These are phyloP conservation scores for Anniella stebbinsi DNA, from an alignment of 2,797 vertebrate genomes.

Conservation along the genomic window DNA sequence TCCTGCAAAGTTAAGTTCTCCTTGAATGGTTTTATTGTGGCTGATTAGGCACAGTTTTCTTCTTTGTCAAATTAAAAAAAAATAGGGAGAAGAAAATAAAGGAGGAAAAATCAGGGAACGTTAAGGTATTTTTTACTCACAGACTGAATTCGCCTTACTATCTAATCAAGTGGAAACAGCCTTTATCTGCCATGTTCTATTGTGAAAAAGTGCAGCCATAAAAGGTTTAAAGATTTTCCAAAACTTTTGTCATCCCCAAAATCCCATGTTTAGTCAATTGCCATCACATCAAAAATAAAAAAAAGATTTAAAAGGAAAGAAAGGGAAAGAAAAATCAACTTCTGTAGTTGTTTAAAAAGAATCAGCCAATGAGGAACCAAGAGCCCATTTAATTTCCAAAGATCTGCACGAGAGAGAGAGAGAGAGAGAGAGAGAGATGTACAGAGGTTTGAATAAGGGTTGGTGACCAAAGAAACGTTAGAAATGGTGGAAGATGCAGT, in stretches of 20 bases:
- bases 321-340: constrained; percentile 78
- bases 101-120: constrained; percentile 81
- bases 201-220: constrained; percentile 79
- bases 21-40: constrained; percentile 92
- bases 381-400: constrained; percentile 90
- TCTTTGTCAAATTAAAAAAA: constrained; percentile 67
- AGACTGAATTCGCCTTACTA: constrained; percentile 88
- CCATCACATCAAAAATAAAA: constrained; percentile 86
- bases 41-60: constrained; percentile 88
- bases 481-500: constrained; percentile 99
- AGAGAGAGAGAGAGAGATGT: constrained; percentile 55
- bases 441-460: constrained; percentile 87
- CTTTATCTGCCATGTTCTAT: constrained; percentile 86
- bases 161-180: constrained; percentile 90
- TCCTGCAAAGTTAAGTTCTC: constrained; percentile 86
- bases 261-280: constrained; percentile 86
- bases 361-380: constrained; percentile 83
- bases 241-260: constrained; percentile 89
- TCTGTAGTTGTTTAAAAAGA: constrained; percentile 72
- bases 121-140: constrained; percentile 87
- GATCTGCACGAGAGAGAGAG: constrained; percentile 86
- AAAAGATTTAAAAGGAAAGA: constrained; percentile 79
- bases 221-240: constrained; percentile 88
- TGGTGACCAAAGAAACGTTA: constrained; percentile 95
- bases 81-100: constrained; percentile 75